These are phyloP conservation scores for Rafetus swinhoei DNA, from an alignment of 2,113 vertebrate genomes.

Conservation along the genomic window DNA sequence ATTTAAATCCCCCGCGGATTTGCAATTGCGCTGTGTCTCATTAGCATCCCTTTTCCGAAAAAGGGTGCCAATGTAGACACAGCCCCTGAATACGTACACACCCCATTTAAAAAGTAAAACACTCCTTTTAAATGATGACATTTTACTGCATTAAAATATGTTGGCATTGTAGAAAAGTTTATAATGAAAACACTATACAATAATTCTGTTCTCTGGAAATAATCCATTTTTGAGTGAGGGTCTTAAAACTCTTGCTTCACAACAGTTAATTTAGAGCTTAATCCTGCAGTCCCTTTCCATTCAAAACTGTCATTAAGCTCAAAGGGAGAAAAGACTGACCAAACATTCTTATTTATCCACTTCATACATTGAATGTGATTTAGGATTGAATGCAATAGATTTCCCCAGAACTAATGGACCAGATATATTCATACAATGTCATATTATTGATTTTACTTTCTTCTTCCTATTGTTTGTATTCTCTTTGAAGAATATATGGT, in stretches of 20 bases:
- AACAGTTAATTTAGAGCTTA: constrained; percentile 61
- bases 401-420: constrained; percentile 77
- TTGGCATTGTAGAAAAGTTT: neutral
- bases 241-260: constrained; percentile 41
- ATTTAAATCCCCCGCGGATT: too few relatives aligned
- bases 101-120: neutral
- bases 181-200: neutral
- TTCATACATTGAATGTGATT: constrained; percentile 66
- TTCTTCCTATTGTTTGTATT: constrained; percentile 78
- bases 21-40: too few relatives aligned
- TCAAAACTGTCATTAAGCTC: constrained; percentile 53
- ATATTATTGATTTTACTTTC: constrained; percentile 80
- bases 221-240: neutral
- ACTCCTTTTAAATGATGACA: neutral
- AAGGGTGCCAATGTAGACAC: too few relatives aligned
- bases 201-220: constrained; percentile 11
- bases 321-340: constrained; percentile 45
- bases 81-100: too few relatives aligned
- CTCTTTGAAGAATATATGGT: constrained; percentile 69
- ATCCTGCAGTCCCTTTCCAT: constrained; percentile 57
- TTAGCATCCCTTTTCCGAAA: too few relatives aligned
- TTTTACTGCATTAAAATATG: neutral
- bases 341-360: constrained; percentile 58
- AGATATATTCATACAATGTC: constrained; percentile 77
- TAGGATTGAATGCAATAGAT: constrained; percentile 75